Evolutionary conservation across 2,888 invertebrate species (phyloP), one percentile per base, ranked within the genome.

Genomic region (Cheilosia pagana): DNA sequence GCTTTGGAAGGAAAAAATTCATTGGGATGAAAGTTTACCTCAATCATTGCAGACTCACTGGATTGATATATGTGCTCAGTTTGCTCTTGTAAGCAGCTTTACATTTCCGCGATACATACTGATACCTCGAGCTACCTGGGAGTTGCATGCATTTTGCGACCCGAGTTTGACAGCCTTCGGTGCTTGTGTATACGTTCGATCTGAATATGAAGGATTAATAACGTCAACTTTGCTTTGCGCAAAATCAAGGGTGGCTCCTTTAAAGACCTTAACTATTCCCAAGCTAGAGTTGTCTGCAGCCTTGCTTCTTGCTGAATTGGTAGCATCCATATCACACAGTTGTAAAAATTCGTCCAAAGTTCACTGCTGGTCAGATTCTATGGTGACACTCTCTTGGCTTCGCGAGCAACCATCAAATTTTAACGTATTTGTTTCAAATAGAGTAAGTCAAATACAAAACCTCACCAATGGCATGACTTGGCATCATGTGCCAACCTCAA

Each of bases 251-350:
- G 78, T 68, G 21, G 74, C 74, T 4, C 62, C 70, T 14, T 10
- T 83, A n/a, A 77, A 86, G 48, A 57, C 76, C 3, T 23, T 76
- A 14, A 76, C 86, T 6, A 71, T 87, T 19, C 86, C 86, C 1
- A 87, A 86, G 50, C 48, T 87, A 3, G 81, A 86, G 39, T 48
- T 87, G 7, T 68, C 79, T 8, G 82, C 81, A 8, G 81, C 86
- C 0, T 43, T 55, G 8, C 60, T 75, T 12, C 75, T 76, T 45
- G 48, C 86, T n/a, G 67, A 81, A 41, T 28, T 77, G 14, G 41
- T 28, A 28, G 28, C 28, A 28, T 28, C 28, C 28, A 28, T 28
- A 28, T 28, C 28, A 28, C 28, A 1, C 6, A 28, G 28, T 28
- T 28, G 28, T 7, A 7, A 39, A 16, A 62, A 3, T 71, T 72